These are phyloP conservation scores for Eudyptes chrysolophus DNA, from an alignment of 2,113 vertebrate genomes.

Conservation along the genomic window DNA sequence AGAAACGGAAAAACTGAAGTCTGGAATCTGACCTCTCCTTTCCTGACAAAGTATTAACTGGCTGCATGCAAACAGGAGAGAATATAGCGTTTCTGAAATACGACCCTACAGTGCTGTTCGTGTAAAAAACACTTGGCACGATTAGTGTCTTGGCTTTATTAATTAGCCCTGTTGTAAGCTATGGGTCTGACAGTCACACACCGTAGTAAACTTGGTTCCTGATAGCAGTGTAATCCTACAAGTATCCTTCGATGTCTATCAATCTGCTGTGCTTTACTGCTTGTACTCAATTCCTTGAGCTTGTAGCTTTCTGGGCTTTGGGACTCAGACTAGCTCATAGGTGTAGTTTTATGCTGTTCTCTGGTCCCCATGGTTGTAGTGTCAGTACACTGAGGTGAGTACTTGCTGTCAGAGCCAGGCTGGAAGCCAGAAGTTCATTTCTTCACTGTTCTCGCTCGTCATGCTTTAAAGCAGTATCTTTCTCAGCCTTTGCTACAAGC, in stretches of 20 bases:
- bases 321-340: neutral
- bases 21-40: neutral
- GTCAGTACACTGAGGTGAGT: neutral
- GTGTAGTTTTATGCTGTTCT: neutral
- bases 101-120: accelerated
- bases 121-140: neutral
- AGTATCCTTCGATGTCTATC: accelerated
- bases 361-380: neutral
- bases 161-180: neutral
- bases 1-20: neutral
- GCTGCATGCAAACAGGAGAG: neutral
- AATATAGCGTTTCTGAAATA: neutral
- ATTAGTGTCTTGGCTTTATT: neutral
- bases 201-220: neutral
- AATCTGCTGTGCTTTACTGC: neutral
- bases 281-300: neutral
- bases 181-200: neutral
- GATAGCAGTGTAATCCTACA: neutral
- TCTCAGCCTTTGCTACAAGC: neutral
- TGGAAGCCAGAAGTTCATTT: neutral
- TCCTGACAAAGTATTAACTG: neutral
- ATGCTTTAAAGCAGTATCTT: neutral
- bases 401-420: neutral
- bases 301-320: neutral
- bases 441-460: neutral